Base-by-base conservation (phyloP, 37 sponge, comb jelly and placozoan genomes). In the Theonella swinhoei region DNA sequence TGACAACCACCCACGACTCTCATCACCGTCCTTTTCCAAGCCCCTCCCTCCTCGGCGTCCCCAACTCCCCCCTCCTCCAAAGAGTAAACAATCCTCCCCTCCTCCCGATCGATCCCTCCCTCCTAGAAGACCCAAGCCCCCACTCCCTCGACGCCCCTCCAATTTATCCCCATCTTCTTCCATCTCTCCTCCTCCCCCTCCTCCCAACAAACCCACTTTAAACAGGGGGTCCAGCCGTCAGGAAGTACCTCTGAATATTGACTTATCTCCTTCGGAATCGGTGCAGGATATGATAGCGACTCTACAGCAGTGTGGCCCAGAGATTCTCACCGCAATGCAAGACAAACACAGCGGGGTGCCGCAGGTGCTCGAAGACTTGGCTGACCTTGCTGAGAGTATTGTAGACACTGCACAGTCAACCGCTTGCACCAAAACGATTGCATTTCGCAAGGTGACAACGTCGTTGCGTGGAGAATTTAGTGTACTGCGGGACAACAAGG, bases 51-150 rank as follows among this genome's bases (percentile, higher is more conserved):
- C 37, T 67, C 82, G 8, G 40, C 65, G 29, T 42, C 86, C 42
- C 41, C 78, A 74, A 2, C 72, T 62, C 20, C 62, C 64, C 17
- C 72, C 40, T 14, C 66, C 75, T 37, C 82, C 75, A 24, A 30
- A 66, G 35, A 25, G 38, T 0, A 28, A n/a, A 35, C 75, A 28
- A n/a, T 25, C 75, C 34, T 24, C 34, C 30, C 73, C 60, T 33
- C 61, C 62, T 22, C 83, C 83, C 9, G 33, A 73, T 42, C 78
- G 29, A 42, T 47, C 81, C 29, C 32, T 78, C 43, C 42, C 78
- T n/a, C 68, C 54, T 8, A 64, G 29, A 35, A 77, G 76, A 28
- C 85, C 84, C 0, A 82, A 83, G 38, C 89, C 84, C 19, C 74
- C 79, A 26, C 63, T 23, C 25, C 76, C 78, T 8, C 60, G 59